A percentile compares a stretch with the other conserved stretches of the same genome.
These are phyloP conservation scores for Hyposmocoma kahamanoa DNA, from an alignment of 1,140 invertebrate species.

Conservation along the genomic window DNA sequence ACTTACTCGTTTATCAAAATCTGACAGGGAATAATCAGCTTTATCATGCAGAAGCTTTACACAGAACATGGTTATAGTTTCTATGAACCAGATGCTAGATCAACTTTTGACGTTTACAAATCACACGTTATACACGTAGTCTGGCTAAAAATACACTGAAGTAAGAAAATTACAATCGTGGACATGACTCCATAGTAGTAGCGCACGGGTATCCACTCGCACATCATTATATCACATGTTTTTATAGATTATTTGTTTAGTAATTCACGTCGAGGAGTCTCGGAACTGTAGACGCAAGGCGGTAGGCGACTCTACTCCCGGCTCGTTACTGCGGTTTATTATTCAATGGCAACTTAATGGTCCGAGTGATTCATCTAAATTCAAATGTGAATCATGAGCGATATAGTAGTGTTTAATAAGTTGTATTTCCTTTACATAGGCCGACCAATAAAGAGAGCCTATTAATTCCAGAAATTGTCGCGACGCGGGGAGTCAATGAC, in stretches of 20 bases:
- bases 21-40: slow-evolving; percentile 51
- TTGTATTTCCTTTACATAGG: slow-evolving; percentile 11
- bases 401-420: slow-evolving; percentile 13
- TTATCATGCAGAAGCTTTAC: slow-evolving; percentile 50
- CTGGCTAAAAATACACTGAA: slow-evolving; percentile 64
- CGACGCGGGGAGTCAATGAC: slow-evolving; percentile 32
- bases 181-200: slow-evolving; percentile 58
- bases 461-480: slow-evolving; percentile 49
- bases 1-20: slow-evolving; percentile 51
- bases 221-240: slow-evolving; percentile 67
- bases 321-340: slow-evolving; percentile 34
- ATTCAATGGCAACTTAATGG: slow-evolving; percentile 49
- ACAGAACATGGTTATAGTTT: slow-evolving; percentile 46
- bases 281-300: no score
- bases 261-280: slow-evolving; percentile 21
- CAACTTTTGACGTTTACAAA: slow-evolving; percentile 64
- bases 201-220: slow-evolving; percentile 51
- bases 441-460: slow-evolving; percentile 38
- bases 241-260: slow-evolving; percentile 63
- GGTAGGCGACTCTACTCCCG: slow-evolving; percentile 29
- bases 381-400: slow-evolving; percentile 56
- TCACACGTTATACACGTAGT: slow-evolving; percentile 58
- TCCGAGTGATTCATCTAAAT: slow-evolving; percentile 58
- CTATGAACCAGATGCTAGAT: slow-evolving; percentile 27
- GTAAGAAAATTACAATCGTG: slow-evolving; percentile 65